Conservation (phyloP, 2,888 invertebrate species). For the Hydriomena furcata region DNA sequence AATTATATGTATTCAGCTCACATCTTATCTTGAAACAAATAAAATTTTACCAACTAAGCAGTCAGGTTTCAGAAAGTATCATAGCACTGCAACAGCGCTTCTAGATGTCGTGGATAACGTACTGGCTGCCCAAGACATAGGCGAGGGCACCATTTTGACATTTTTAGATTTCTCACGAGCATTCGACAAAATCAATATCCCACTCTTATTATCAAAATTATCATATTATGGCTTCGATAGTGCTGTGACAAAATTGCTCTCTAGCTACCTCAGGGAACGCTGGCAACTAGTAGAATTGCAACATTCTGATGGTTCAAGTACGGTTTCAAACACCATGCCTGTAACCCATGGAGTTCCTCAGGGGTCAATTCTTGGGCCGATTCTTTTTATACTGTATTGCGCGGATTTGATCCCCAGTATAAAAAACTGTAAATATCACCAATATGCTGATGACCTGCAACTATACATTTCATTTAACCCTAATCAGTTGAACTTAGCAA, state of each 20-base stretch:
- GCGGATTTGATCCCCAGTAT: background rate
- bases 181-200: background rate
- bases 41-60: conserved; percentile 24
- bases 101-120: conserved; percentile 28
- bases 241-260: background rate
- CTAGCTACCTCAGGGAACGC: background rate
- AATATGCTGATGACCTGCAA: background rate
- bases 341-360: conserved; percentile 2
- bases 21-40: conserved; percentile 15
- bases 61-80: conserved; percentile 26
- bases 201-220: conserved; percentile 1
- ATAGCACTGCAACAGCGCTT: conserved; percentile 25
- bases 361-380: background rate
- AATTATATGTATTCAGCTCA: background rate
- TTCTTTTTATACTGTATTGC: background rate
- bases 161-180: conserved; percentile 29
- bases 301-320: background rate
- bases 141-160: conserved; percentile 21
- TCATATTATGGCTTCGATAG: background rate
- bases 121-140: conserved; percentile 22
- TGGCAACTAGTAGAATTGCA: background rate
- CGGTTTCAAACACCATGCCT: background rate
- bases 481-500: background rate
- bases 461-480: background rate
- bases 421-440: background rate